Evolutionary conservation across 2,797 vertebrate species (phyloP), one percentile per base, ranked within the genome.

Genomic region (Parauchenoglanis ngamensis): DNA sequence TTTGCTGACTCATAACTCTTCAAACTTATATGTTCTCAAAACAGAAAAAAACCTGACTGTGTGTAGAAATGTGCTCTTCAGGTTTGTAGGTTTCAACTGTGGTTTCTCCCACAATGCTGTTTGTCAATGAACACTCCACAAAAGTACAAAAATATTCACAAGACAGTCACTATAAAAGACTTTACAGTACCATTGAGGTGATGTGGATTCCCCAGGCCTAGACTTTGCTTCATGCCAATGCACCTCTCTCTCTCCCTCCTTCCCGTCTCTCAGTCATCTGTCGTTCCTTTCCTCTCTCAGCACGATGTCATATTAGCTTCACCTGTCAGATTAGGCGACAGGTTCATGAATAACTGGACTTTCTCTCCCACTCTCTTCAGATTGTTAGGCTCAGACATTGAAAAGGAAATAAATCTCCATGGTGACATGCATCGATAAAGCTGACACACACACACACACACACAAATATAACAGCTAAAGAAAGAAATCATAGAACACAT

Each of bases 331-430:
- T 57, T 88, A 90, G 92, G 81, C 17, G 92, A 95, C 94, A 93
- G 92, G 84, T 84, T 91, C 89, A 93, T 94, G 94, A 94, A 95
- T 94, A 93, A 94, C 92, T 86, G 90, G 93, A 88, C 87, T 83
- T 90, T 92, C 80, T 87, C 90, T 86, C 84, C 15, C 85, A 89
- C 92, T 92, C 93, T 92, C 91, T 93, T 91, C 89, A 67, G 73
- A 68, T 90, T 91, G 90, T 92, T 92, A 91, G n/a, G 49, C 88
- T 90, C 92, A 75, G 88, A 92, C 90, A 91, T 88, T 88, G 87
- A 91, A 89, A 90, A 90, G 89, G 85, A 93, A 93, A 94, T 90
- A 91, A 94, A 95, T 92, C 89, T 87, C 91, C 89, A 85, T 86
- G 88, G 86, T 85, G 83, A 87, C 63, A 57, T 82, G 85, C 90